phyloP scores from a whole-genome alignment of 92 coral and sea anemone species.

The Parazoanthus darwini region DNA sequence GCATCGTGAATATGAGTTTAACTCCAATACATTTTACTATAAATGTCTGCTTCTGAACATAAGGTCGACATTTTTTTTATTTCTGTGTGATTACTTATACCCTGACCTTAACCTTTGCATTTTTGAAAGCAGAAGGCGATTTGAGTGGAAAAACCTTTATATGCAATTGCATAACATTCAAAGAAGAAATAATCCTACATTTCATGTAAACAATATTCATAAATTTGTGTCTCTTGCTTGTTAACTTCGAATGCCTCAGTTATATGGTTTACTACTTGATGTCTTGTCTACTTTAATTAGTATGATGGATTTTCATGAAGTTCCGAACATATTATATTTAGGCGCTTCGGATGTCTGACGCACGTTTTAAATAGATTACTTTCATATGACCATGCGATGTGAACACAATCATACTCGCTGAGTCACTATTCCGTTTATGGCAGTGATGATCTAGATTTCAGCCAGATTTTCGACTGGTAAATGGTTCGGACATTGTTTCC shows the following conservation, averaged over 20 bases:
- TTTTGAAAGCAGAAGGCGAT: background rate
- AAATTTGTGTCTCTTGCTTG: background rate
- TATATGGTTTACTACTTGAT: too few relatives aligned
- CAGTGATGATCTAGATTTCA: too few relatives aligned
- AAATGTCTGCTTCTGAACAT: background rate
- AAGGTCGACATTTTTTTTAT: slow-evolving; percentile 3
- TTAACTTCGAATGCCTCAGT: background rate
- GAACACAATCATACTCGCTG: too few relatives aligned
- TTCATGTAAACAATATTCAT: background rate
- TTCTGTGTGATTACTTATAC: background rate
- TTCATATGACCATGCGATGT: too few relatives aligned
- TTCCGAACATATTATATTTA: background rate
- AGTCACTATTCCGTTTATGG: too few relatives aligned
- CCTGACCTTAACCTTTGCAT: background rate
- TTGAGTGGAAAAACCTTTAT: background rate
- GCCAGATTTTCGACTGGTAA: background rate
- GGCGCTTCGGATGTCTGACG: background rate
- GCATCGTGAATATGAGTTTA: background rate
- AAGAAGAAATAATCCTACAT: background rate
- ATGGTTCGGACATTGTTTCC: too few relatives aligned
- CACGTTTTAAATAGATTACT: too few relatives aligned
- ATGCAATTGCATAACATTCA: background rate
- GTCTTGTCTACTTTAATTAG: too few relatives aligned
- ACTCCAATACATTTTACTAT: background rate
- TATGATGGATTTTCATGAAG: background rate